phyloP scores from a whole-genome alignment of 2,888 invertebrate genomes.

The Leptinotarsa rubiginosa region DNA sequence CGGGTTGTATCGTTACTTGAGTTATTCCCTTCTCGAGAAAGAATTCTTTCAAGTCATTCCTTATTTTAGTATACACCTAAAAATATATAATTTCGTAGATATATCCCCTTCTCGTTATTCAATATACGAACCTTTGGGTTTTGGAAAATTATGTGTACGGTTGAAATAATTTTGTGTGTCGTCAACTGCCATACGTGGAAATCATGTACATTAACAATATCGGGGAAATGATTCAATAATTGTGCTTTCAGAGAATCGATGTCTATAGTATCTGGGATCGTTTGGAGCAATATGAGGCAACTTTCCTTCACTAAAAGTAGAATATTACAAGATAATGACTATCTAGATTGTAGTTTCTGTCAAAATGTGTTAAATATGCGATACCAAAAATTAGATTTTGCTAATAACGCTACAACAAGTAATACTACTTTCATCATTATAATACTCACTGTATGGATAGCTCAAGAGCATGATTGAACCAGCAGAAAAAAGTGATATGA shows the following conservation, averaged over 20 bases:
- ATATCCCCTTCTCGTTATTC: background rate
- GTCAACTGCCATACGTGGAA: slow-evolving; percentile 91
- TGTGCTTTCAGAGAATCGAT: slow-evolving; percentile 77
- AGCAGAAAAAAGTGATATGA: slow-evolving; percentile 81
- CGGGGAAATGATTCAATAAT: slow-evolving; percentile 75
- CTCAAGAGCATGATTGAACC: slow-evolving; percentile 78
- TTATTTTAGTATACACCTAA: slow-evolving; percentile 70
- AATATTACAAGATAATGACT: too few relatives aligned
- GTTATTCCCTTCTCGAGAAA: slow-evolving; percentile 85
- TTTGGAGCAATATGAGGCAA: slow-evolving; percentile 88
- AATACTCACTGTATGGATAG: slow-evolving; percentile 82
- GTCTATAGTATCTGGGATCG: slow-evolving; percentile 90
- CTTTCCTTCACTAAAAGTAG: slow-evolving; percentile 83
- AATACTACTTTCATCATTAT: too few relatives aligned
- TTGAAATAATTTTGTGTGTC: slow-evolving; percentile 82
- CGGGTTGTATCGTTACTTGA: slow-evolving; percentile 88
- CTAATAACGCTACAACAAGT: too few relatives aligned
- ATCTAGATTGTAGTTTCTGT: too few relatives aligned
- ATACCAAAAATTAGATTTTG: too few relatives aligned
- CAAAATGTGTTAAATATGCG: too few relatives aligned
- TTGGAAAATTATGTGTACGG: slow-evolving; percentile 83
- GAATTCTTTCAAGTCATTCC: slow-evolving; percentile 76
- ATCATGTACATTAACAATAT: slow-evolving; percentile 84
- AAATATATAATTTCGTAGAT: slow-evolving; percentile 27
- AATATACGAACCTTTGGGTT: slow-evolving; percentile 69